A percentile compares a stretch with the other conserved stretches of the same genome.
Conservation (phyloP, 1,140 invertebrate genomes). For the Dendrolimus kikuchii region DNA sequence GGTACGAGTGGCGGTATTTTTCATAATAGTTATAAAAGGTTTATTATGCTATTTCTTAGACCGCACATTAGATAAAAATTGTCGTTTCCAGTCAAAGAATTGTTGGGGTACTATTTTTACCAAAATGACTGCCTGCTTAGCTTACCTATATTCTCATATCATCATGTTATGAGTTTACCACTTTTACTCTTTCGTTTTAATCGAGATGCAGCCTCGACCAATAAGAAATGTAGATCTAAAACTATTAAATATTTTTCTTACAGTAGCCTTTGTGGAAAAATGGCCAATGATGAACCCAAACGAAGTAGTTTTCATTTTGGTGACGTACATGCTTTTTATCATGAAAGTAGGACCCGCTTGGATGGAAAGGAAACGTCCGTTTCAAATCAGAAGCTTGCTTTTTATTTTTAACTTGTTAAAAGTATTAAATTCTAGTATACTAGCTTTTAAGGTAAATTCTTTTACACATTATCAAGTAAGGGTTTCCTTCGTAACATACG, state of each 20-base stretch:
- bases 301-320: constrained; percentile 18
- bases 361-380: constrained; percentile 16
- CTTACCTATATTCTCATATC: no score
- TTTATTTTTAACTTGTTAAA: constrained; percentile 25
- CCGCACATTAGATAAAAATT: no score
- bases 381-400: constrained; percentile 19
- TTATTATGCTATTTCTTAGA: neutral
- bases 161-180: no score
- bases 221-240: no score
- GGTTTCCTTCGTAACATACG: no score
- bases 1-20: no score
- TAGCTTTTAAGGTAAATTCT: constrained; percentile 25
- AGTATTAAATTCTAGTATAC: constrained; percentile 23
- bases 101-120: no score
- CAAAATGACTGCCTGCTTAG: no score
- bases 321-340: constrained; percentile 21
- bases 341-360: constrained; percentile 21
- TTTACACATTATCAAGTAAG: no score
- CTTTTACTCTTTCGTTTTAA: no score
- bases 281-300: constrained; percentile 27
- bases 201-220: no score
- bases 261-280: constrained; percentile 27
- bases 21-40: neutral
- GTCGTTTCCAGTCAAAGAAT: no score
- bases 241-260: constrained; percentile 11